Conservation (phyloP, 2,113 vertebrate genomes). For the Odocoileus virginianus region DNA sequence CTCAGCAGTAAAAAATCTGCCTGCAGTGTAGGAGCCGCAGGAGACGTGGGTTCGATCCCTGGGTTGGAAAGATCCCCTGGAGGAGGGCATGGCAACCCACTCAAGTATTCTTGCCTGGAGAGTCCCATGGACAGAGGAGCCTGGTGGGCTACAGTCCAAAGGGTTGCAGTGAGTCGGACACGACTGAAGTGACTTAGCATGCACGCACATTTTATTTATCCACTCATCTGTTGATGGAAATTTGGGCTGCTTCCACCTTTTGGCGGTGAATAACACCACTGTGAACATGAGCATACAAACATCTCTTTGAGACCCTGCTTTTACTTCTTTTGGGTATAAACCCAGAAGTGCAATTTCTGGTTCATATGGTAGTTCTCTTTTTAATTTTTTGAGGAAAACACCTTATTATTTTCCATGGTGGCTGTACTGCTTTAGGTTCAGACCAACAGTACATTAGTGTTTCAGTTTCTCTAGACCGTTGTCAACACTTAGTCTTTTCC, state of each 20-base stretch:
- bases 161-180: background rate
- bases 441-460: background rate
- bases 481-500: background rate
- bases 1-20: background rate
- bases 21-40: background rate
- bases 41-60: background rate
- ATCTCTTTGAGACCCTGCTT: background rate
- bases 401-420: background rate
- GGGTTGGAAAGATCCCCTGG: background rate
- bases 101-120: background rate
- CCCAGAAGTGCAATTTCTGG: background rate
- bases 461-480: background rate
- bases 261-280: background rate
- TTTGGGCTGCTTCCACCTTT: background rate
- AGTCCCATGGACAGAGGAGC: background rate
- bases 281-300: background rate
- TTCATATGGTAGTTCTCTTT: background rate
- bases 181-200: background rate
- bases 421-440: background rate
- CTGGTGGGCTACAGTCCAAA: background rate
- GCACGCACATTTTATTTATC: background rate
- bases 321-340: background rate
- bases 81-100: background rate
- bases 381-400: background rate
- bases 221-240: background rate